A percentile compares a stretch with the other conserved stretches of the same genome.
Evolutionary conservation across 2,888 invertebrate genomes (phyloP).

Genomic region (Galeruca laticollis): DNA sequence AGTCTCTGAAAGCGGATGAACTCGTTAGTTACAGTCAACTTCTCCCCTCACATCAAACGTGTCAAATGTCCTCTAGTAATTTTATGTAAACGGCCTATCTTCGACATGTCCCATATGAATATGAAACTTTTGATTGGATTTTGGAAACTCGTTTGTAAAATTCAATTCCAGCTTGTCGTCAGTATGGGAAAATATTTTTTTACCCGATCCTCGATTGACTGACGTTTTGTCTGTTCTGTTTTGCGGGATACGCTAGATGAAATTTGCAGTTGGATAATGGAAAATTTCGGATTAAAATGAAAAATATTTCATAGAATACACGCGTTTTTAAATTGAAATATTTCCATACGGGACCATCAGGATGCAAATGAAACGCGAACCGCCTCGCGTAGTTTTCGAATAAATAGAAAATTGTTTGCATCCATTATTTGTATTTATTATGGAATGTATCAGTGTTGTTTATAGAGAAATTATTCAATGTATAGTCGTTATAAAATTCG

Average conservation of each 20-base stretch:
- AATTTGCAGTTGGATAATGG: constrained; percentile 17
- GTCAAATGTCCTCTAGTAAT: background rate
- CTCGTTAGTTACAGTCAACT: background rate
- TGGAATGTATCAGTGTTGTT: background rate
- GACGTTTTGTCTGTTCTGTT: constrained; percentile 14
- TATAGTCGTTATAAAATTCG: no score
- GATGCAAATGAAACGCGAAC: constrained; percentile 1
- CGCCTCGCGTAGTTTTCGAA: background rate
- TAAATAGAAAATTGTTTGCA: background rate
- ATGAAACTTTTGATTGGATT: constrained; percentile 38
- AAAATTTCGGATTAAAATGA: constrained; percentile 18
- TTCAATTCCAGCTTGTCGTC: constrained; percentile 31
- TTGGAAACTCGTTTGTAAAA: constrained; percentile 36
- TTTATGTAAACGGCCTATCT: constrained; percentile 17
- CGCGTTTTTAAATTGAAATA: constrained; percentile 9
- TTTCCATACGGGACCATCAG: constrained; percentile 8
- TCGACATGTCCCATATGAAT: constrained; percentile 26
- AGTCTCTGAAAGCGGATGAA: no score
- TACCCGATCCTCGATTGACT: constrained; percentile 5
- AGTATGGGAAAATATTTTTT: constrained; percentile 5
- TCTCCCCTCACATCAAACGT: background rate
- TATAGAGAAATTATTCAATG: background rate
- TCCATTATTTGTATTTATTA: background rate
- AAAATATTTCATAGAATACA: constrained; percentile 13
- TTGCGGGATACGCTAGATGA: constrained; percentile 18